phyloP scores from a whole-genome alignment of 2,888 invertebrate genomes.

The Drosophila paramelanica region DNA sequence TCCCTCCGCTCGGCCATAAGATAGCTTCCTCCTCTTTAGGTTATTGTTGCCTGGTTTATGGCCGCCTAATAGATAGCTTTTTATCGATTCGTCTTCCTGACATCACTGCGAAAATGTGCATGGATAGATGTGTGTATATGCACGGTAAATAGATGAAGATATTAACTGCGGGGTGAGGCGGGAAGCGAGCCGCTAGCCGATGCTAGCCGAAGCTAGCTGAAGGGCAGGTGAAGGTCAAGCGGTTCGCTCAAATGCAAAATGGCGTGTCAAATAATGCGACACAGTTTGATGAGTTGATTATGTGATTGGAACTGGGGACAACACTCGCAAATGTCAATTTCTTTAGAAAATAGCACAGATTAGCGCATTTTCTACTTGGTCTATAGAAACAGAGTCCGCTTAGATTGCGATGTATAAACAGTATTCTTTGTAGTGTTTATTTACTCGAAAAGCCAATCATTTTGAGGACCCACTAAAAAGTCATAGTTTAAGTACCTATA shows the following conservation, averaged over 20 bases:
- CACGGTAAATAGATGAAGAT: constrained; percentile 37
- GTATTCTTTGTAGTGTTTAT: too few species aligned
- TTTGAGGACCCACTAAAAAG: not conserved
- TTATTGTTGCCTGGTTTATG: constrained; percentile 21
- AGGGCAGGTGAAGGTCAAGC: constrained; percentile 47
- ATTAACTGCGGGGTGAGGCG: constrained; percentile 32
- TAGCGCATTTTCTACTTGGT: not conserved
- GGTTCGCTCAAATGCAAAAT: constrained; percentile 20
- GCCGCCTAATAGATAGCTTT: constrained; percentile 38
- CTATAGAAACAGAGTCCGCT: too few species aligned
- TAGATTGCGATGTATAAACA: too few species aligned
- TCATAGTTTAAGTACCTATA: too few species aligned
- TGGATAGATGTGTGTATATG: constrained; percentile 7
- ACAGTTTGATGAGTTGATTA: constrained; percentile 14
- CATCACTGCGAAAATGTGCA: constrained; percentile 41
- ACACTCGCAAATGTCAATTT: not conserved
- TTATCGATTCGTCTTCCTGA: constrained; percentile 50
- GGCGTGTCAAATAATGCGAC: constrained; percentile 25
- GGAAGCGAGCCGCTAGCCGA: constrained; percentile 6
- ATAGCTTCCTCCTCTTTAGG: not conserved
- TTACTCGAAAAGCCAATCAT: not conserved
- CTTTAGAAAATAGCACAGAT: not conserved
- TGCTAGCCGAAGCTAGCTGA: not conserved
- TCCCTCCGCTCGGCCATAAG: not conserved
- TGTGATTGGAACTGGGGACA: not conserved